Base-by-base conservation (phyloP, 2,113 vertebrate species). In the Platysternon megacephalum region DNA sequence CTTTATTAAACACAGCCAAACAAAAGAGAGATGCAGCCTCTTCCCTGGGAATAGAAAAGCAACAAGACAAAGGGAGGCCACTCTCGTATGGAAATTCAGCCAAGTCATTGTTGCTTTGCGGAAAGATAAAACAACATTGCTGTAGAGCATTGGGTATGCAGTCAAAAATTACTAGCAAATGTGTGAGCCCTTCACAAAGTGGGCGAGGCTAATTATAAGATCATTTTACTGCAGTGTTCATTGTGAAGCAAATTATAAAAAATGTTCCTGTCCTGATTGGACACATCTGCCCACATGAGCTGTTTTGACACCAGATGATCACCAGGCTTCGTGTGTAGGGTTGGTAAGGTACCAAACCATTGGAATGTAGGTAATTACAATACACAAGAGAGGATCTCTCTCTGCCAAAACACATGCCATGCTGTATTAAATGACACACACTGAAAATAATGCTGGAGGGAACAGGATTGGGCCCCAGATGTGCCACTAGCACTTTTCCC, bases 171-270 rank as follows among this genome's bases (percentile, higher is more conserved):
- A 52, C 26, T 85, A 79, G 51, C 72, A 12, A 86, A 56, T 91
- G 22, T 49, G 48, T 89, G 29, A 11, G 11, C 19, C 65, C 22
- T 17, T 46, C 29, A 24, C 56, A 78, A 44, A 35, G 39, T 79
- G 82, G 93, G 89, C 5, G n/a, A 42, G 35, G 86, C 39, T 93
- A 85, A 65, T 10, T 4, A 5, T 44, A 39, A 17, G 53, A 56
- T 88, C 26, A 13, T 84, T 94, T 79, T 88, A 84, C 86, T 86
- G 10, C 1, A 1, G 35, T 80, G 29, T 48, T 89, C 88, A 82
- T 91, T 94, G 88, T 90, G 79, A 94, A 88, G 61, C 65, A 65
- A 80, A 56, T 55, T 88, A 76, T 93, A 68, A 89, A 86, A 92
- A 96, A 55, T 14, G 86, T 52, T 4, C 74, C 85, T 32, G 52